Evolutionary conservation across 2,888 invertebrate species (phyloP), one percentile per base, ranked within the genome.

Genomic region (Stenchaetothrips biformis): DNA sequence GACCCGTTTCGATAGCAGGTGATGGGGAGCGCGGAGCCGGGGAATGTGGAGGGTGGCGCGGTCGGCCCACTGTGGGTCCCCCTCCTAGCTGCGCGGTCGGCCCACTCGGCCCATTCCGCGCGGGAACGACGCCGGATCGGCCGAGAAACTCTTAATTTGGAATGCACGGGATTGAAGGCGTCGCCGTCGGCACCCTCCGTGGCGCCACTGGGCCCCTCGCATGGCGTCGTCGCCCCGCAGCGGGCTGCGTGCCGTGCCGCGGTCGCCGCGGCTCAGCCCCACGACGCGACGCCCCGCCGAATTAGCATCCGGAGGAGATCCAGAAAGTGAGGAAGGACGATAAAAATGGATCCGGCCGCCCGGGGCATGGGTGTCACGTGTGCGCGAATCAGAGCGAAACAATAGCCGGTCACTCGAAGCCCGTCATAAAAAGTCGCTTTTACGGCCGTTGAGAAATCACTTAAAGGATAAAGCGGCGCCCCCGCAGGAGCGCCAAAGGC

Each of bases 381-480:
- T 37, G 37, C 37, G 37, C 37, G 37, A 37, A 37, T 37, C 37
- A 4, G 37, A 37, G 37, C 37, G 37, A 37, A 37, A 37, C 37
- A 37, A 37, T 37, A 4, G 59, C 13, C 16, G 13, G 53, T 53
- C 53, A 13, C 53, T 53, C 53, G 53, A 9, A 53, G 13, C 53
- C 16, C 53, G 59, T 13, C 59, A 59, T 13, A 59, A 13, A 59
- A 13, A 59, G 59, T 4, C 59, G 59, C 59, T 59, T 59, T 59
- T 59, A 59, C 59, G 59, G 59, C 59, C 59, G 59, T 59, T 13
- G 59, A 18, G 59, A 59, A 59, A 59, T 59, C 59, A 59, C 59
- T 59, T 59, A 59, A 9, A 13, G 59, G 53, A 53, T 53, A 53
- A 59, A 13, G 18, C n/a, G n/a, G 37, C 37, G 37, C 37, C 37